phyloP scores from a whole-genome alignment of 2,113 vertebrate species.

The Chionis minor region DNA sequence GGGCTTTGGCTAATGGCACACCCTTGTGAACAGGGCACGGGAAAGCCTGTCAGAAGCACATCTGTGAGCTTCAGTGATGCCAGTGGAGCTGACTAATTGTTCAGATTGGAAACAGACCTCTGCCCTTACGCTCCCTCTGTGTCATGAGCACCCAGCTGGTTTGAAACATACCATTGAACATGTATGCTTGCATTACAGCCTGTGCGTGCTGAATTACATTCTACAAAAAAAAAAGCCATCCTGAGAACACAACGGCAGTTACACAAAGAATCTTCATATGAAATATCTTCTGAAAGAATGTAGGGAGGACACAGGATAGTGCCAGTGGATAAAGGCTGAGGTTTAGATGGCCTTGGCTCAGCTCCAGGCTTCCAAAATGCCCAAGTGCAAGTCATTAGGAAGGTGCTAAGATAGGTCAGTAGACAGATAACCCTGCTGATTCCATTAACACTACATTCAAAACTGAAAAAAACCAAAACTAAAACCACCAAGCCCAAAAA shows the following conservation, averaged over 20 bases:
- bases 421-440: background rate
- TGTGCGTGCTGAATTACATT: background rate
- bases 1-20: background rate
- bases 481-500: background rate
- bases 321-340: background rate
- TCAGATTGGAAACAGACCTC: background rate
- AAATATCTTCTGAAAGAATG: background rate
- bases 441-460: background rate
- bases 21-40: background rate
- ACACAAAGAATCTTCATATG: background rate
- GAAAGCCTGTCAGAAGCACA: background rate
- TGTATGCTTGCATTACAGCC: background rate
- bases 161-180: background rate
- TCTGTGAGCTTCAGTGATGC: background rate
- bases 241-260: background rate
- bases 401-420: background rate
- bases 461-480: background rate
- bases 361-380: background rate
- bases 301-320: background rate
- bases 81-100: background rate
- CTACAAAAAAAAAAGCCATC: background rate
- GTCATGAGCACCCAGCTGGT: background rate
- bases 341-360: background rate
- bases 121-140: background rate
- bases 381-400: background rate